Percentiles rank a stretch among this genome's conserved stretches.
Conservation (phyloP, 2,113 vertebrate genomes). For the Passerina amoena region DNA sequence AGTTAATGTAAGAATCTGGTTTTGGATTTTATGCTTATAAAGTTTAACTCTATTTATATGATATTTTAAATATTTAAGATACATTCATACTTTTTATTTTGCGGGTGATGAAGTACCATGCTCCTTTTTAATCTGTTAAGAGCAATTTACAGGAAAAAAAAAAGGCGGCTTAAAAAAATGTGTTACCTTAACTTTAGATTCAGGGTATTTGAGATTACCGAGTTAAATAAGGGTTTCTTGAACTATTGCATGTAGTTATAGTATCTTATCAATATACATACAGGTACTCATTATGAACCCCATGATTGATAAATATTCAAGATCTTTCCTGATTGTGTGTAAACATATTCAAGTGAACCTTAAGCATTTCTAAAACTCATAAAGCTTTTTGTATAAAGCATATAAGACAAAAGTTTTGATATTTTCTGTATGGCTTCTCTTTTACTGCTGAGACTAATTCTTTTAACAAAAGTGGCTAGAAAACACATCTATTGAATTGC, state of each 20-base stretch:
- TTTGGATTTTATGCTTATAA: not conserved
- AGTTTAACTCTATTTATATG: not conserved
- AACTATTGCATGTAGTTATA: not conserved
- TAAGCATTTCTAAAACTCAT: constrained; percentile 21
- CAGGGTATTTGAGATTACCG: not conserved
- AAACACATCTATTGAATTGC: not conserved
- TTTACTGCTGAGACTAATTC: not conserved
- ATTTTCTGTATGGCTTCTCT: not conserved
- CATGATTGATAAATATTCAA: not conserved
- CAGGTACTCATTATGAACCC: not conserved
- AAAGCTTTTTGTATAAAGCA: constrained; percentile 23
- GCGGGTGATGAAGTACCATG: not conserved
- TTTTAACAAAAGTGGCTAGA: not conserved
- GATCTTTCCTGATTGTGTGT: not conserved
- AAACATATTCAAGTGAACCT: constrained; percentile 32
- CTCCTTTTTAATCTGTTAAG: not conserved
- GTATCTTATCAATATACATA: not conserved
- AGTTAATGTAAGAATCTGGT: not conserved
- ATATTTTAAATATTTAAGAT: not conserved
- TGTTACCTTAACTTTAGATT: not conserved
- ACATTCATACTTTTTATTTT: not conserved
- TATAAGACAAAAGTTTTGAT: not conserved
- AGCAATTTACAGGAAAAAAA: not conserved
- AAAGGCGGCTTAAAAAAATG: not conserved
- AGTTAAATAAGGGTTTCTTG: not conserved